Evolutionary conservation across 2,888 invertebrate species (phyloP), one percentile per base, ranked within the genome.

Genomic region (Nomada flava): DNA sequence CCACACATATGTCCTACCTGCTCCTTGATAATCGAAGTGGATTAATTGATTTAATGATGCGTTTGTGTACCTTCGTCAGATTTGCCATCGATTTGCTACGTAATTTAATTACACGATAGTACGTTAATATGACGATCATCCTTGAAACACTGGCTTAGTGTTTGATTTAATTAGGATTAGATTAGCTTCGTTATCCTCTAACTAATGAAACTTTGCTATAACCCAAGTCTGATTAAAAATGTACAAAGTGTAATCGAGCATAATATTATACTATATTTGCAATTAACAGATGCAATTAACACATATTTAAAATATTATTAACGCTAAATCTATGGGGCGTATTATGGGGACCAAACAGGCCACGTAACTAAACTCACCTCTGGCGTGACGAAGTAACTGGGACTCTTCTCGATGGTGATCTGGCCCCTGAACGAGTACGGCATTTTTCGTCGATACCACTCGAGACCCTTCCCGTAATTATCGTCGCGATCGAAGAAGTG

Each of bases 401-500:
- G 99, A 90, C 98, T 99, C 94, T 99, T 99, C 94, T 99, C 99
- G 89, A 99, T 97, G 75, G 98, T 98, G 88, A 99, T 97, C 94
- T 99, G 98, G 60, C 98, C 97, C 84, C 96, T 96, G 94, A 97
- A 97, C 1, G 98, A 98, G 91, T 97, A 96, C 15, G 99, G 99
- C 98, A 99, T 99, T 93, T 98, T 97, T 92, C 96, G 96, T 80
- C 97, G 95, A 94, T 99, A 99, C 99, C 99, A 99, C 82, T 99
- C 98, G 79, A 98, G 95, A 0, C 99, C 99, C 85, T 96, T 95
- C 72, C 96, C 96, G 94, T 98, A 99, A 94, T 98, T 98, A 90
- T 98, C 98, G 92, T 98, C 98, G 72, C 98, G 96, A 94, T 99
- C 99, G 94, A 99, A 99, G 95, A 98, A 99, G 94, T 99, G 99